Percentiles rank a stretch among this genome's conserved stretches.
These are phyloP conservation scores for Diprion similis DNA, from an alignment of 1,140 invertebrate species.

Conservation along the genomic window DNA sequence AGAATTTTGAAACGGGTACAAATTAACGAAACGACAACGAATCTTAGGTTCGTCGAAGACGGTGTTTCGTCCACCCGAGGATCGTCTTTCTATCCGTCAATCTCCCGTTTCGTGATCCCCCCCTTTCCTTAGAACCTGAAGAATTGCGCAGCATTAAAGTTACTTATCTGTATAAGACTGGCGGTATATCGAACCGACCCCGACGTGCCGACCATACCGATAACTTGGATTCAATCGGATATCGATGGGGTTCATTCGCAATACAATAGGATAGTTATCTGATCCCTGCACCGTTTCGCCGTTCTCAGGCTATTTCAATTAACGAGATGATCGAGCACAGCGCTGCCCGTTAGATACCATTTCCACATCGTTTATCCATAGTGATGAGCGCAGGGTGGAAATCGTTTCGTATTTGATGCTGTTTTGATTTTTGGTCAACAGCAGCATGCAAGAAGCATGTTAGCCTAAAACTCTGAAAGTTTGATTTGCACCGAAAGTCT, in stretches of 20 bases:
- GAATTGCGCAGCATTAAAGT: background rate
- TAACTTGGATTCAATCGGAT: conserved; percentile 18
- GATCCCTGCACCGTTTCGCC: background rate
- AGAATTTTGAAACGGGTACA: background rate
- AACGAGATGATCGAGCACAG: background rate
- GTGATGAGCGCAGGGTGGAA: too few species aligned
- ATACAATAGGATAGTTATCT: conserved; percentile 22
- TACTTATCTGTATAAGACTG: background rate
- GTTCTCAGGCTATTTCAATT: background rate
- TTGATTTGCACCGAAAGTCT: too few species aligned
- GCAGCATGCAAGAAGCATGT: too few species aligned
- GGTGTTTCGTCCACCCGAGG: background rate
- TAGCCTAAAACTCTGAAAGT: too few species aligned
- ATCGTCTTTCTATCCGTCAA: background rate
- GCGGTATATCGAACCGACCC: background rate
- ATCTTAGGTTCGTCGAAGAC: background rate
- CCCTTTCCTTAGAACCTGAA: background rate
- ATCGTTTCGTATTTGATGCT: too few species aligned
- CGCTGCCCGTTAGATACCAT: too few species aligned
- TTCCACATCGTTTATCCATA: too few species aligned
- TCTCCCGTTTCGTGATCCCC: background rate
- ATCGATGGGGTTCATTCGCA: background rate
- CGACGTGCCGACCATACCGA: conserved; percentile 37
- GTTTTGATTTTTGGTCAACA: too few species aligned
- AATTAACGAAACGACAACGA: background rate